phyloP scores from a whole-genome alignment of 1,140 invertebrate species.

The Stegodyphus dumicola region DNA sequence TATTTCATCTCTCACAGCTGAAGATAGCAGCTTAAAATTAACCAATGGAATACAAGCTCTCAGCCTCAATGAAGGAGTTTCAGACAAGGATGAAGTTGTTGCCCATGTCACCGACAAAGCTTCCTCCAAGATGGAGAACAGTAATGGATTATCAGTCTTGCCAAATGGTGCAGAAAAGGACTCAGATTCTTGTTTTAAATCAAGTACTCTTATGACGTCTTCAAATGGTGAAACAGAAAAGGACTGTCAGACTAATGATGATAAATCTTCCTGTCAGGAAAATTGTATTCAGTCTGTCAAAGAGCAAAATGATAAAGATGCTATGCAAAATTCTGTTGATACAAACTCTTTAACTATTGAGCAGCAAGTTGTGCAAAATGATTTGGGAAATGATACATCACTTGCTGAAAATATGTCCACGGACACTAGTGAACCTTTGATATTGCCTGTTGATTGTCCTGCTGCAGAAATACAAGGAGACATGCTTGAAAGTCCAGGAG shows the following conservation, averaged over 20 bases:
- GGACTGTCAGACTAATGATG: neutral
- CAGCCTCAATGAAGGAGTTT: neutral
- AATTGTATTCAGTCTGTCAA: neutral
- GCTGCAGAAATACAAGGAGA: neutral
- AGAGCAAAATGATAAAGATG: neutral
- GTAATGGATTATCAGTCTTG: neutral
- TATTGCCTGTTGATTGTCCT: neutral
- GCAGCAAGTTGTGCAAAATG: neutral
- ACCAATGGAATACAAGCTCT: slow-evolving; percentile 1
- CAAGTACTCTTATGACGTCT: no score
- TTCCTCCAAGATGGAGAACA: neutral
- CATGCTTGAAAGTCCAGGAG: slow-evolving; percentile 15
- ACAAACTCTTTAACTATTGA: neutral
- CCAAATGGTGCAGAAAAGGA: neutral
- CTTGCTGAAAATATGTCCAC: neutral
- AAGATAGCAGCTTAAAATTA: neutral
- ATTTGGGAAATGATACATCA: neutral
- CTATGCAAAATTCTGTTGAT: neutral
- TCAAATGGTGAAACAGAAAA: no score
- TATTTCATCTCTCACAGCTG: neutral
- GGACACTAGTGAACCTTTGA: neutral
- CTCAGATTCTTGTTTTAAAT: neutral
- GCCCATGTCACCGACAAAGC: neutral
- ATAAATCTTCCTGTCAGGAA: neutral
- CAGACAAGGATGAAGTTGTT: neutral